Base-by-base conservation (phyloP, 37 sponge, comb jelly and placozoan genomes). In the Agelas oroides region DNA sequence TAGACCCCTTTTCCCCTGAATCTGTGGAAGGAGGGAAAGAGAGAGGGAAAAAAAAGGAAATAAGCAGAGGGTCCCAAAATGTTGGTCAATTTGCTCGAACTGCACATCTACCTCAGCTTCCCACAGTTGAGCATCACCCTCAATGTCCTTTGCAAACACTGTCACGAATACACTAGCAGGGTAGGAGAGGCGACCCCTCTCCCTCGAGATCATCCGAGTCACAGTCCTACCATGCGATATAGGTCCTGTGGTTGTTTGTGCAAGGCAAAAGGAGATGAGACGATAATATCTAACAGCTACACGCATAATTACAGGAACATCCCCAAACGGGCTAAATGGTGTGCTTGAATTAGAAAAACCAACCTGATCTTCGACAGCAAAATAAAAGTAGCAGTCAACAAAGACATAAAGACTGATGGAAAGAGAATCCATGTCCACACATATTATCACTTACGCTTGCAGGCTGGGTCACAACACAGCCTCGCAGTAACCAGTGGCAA, bases 101-200 rank as follows among this genome's bases (percentile, higher is more conserved):
- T n/a, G n/a, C n/a, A n/a, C n/a, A n/a, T 58, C 71, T 81, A 91
- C 91, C 91, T 91, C 82, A 35, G 82, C 91, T 52, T 81, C 78
- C 86, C 86, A 91, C 24, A 86, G 40, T 25, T 89, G 79, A 54
- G 56, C 87, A 70, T 80, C 59, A 65, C 58, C 61, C 61, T 67
- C 76, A 0, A 34, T 53, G 0, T 72, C 56, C 61, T 89, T 94
- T 18, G 84, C 76, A 62, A 65, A 83, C 14, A 90, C 75, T 24
- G 79, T 77, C 16, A 94, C 81, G 0, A 83, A 66, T 5, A 90
- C 82, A 65, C 53, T 39, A 28, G 77, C 59, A 18, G 94, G 87
- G 68, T 80, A 94, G 20, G 91, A 89, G 25, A 94, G 79, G 31
- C 60, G 79, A 2, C 70, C 79, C 18, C 36, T 37, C 1, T 90